Evolutionary conservation across 2,113 vertebrate genomes (phyloP).

Genomic region (Trochalopteron elliotii): DNA sequence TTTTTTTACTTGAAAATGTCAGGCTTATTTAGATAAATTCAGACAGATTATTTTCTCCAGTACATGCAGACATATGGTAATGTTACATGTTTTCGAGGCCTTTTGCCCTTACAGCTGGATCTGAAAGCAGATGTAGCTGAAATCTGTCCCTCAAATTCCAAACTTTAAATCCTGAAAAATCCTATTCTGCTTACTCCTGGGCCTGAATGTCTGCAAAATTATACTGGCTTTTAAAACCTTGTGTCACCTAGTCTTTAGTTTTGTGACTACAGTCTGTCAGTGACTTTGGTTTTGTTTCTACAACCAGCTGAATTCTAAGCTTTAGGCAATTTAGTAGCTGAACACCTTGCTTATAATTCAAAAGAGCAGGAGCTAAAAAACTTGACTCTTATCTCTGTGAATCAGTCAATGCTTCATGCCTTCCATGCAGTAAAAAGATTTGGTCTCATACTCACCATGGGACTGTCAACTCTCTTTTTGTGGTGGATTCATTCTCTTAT

Average conservation of each 20-base stretch:
- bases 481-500: background rate
- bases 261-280: background rate
- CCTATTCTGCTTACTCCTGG: background rate
- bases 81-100: background rate
- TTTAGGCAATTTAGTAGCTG: background rate
- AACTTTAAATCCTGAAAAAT: background rate
- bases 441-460: background rate
- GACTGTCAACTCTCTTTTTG: background rate
- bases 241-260: background rate
- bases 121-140: background rate
- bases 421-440: background rate
- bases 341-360: background rate
- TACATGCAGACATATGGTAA: accelerated
- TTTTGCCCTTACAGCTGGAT: background rate
- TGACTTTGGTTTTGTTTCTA: background rate
- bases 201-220: background rate
- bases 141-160: background rate
- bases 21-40: background rate
- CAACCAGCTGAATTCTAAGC: background rate
- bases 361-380: background rate
- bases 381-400: background rate
- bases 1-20: background rate
- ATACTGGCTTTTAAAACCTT: background rate
- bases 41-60: background rate
- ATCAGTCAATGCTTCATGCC: background rate